Base-by-base conservation (phyloP, 1,140 invertebrate species). In the Stegodyphus mimosarum region DNA sequence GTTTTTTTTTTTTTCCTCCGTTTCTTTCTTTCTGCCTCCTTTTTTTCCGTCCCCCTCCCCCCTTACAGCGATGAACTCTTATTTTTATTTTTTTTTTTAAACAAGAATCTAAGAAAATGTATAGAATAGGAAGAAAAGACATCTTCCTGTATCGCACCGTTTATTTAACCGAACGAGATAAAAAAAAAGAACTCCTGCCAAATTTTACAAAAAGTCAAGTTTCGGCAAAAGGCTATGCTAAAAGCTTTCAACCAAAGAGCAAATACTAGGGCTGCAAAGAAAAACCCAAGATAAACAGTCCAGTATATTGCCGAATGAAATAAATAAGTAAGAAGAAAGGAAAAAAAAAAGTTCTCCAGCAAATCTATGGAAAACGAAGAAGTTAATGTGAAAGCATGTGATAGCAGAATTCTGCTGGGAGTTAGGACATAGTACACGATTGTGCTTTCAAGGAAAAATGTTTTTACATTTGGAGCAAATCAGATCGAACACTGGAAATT, bases 401-500 rank as follows among this genome's bases (percentile, higher is more conserved):
- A 83, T 60, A 52, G n/a, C 17, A 69, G 10, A 55, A 63, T 50
- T 67, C 70, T 60, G 11, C n/a, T 52, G 80, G 80, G 80, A 83
- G 7, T 83, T 48, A 6, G 49, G 18, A 64, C 55, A n/a, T 11
- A 7, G 50, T 55, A 83, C 80, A 83, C 80, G 80, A 83, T 74
- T 74, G 80, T 83, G 80, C 80, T 83, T 83, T 83, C 80, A 83
- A 64, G 71, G 80, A 73, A 83, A 80, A 83, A 74, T 83, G 80
- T 83, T 83, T 83, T 74, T 83, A 83, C 70, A 74, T 83, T 74
- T 51, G 60, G 63, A 74, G 71, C 80, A 83, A 83, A 83, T 83
- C 80, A 74, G 70, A 33, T 73, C 48, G 80, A 83, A 74, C 17
- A 55, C 17, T 83, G 80, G 63, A 67, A 83, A 66, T 74, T 69